Evolutionary conservation across 2,113 vertebrate genomes (phyloP), one percentile per base, ranked within the genome.

Genomic region (Dipodomys ordii): DNA sequence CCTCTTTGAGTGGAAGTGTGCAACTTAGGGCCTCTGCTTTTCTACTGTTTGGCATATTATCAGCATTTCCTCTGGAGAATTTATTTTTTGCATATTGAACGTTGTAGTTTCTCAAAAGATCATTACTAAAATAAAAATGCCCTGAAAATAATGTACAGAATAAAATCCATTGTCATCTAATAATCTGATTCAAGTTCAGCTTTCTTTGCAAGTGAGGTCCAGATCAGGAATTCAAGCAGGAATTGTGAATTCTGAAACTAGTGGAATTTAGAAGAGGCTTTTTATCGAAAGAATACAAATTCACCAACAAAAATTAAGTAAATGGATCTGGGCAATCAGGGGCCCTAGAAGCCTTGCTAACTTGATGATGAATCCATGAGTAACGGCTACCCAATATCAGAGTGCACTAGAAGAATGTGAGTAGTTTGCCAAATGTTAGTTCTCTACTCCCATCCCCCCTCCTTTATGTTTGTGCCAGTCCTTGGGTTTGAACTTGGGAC

Each of bases 111-210:
- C 69, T 92, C 19, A 67, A 76, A 76, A 90, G 30, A 53, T 76
- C 13, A 78, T 84, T 92, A n/a, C 30, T 91, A 87, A 95, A 95
- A 79, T 88, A 53, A 15, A 82, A 60, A 83, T 81, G 85, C 16
- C 27, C 6, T 46, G 57, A 78, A 6, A 23, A 85, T 23, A 82
- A 67, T 3, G 11, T 1, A 5, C 69, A 35, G 15, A 25, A 85
- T 82, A 72, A 88, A 3, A 4, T 72, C 72, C 77, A 57, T 87
- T 89, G 46, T 81, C 28, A 73, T 77, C 1, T 94, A 80, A 80
- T 92, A 85, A 76, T 88, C 62, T 72, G 8, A 78, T 83, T 93
- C 91, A n/a, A 35, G 64, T 82, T 90, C 86, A 23, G 87, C 32
- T 78, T 84, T 92, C 22, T 83, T 90, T 71, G 57, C 20, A 93